Evolutionary conservation across 2,113 vertebrate genomes (phyloP).

Genomic region (Laticauda laticaudata): DNA sequence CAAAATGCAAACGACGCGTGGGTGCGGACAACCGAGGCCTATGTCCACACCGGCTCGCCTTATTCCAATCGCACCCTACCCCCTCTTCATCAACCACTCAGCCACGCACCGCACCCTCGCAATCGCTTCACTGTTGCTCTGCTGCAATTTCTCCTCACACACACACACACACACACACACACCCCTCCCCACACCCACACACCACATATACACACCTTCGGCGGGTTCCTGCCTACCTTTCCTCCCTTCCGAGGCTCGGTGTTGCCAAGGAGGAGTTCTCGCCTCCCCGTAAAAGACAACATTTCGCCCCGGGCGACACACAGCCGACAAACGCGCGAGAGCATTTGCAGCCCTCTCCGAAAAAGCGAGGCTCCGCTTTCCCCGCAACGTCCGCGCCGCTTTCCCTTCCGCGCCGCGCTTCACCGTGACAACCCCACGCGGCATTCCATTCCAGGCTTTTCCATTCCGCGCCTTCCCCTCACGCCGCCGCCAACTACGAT

Average conservation of each 20-base stretch:
- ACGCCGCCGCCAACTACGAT: not conserved
- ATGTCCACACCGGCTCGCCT: too few relatives aligned
- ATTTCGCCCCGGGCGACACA: not conserved
- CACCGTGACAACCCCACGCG: constrained; percentile 5
- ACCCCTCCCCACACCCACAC: too few relatives aligned
- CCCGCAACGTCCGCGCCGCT: not conserved
- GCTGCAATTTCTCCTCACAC: not conserved
- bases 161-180: too few relatives aligned
- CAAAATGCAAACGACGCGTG: too few relatives aligned
- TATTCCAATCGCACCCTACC: too few relatives aligned
- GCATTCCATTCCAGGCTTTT: not conserved
- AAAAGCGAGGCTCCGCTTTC: not conserved
- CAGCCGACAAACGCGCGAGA: not conserved
- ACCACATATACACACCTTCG: not conserved
- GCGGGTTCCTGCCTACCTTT: not conserved
- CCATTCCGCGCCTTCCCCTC: not conserved
- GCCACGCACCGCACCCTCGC: constrained; percentile 4
- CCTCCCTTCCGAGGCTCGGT: not conserved
- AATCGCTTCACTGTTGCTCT: constrained; percentile 11
- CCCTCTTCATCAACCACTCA: too few relatives aligned
- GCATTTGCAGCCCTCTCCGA: not conserved
- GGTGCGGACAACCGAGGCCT: too few relatives aligned
- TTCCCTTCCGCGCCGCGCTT: not conserved
- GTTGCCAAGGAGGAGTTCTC: not conserved
- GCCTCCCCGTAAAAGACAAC: not conserved